Conservation (phyloP, 2,888 invertebrate genomes). For the Aphelenchoides bicaudatus region DNA sequence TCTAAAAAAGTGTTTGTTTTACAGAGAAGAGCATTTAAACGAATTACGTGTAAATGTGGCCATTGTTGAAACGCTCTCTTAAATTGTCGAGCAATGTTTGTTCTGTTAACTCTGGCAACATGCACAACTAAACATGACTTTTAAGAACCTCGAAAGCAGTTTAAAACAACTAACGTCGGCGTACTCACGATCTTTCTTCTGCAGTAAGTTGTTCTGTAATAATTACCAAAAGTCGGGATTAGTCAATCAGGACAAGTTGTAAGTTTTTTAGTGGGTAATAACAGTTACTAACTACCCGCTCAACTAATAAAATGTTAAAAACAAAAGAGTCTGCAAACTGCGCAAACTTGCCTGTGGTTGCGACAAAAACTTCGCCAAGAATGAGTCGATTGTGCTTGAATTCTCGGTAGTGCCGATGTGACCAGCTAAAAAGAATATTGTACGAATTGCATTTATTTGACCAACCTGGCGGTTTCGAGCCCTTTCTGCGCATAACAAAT, state of each 20-base stretch:
- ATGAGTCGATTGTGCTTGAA: conserved; percentile 77
- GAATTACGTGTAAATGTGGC: conserved; percentile 82
- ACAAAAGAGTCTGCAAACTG: background rate
- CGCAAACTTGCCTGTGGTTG: conserved; percentile 68
- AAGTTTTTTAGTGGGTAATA: background rate
- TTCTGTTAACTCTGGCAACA: conserved; percentile 84
- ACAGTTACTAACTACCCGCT: background rate
- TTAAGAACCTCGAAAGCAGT: too few relatives aligned
- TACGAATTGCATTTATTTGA: too few relatives aligned
- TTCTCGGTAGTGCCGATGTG: conserved; percentile 31
- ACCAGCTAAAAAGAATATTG: too few relatives aligned
- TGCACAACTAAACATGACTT: too few relatives aligned
- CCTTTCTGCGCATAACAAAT: conserved; percentile 34
- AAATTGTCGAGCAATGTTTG: conserved; percentile 85
- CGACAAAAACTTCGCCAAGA: conserved; percentile 85
- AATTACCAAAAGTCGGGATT: background rate
- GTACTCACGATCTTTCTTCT: conserved; percentile 78
- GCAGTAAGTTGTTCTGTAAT: background rate
- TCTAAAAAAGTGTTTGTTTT: too few relatives aligned
- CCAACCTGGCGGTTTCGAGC: conserved; percentile 14
- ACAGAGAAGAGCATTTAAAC: too few relatives aligned
- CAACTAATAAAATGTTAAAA: background rate
- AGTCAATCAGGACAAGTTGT: background rate
- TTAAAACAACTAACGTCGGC: too few relatives aligned
- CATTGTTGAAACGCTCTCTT: conserved; percentile 73